Evolutionary conservation across 2,113 vertebrate genomes (phyloP).

Genomic region (Odocoileus hemionus): DNA sequence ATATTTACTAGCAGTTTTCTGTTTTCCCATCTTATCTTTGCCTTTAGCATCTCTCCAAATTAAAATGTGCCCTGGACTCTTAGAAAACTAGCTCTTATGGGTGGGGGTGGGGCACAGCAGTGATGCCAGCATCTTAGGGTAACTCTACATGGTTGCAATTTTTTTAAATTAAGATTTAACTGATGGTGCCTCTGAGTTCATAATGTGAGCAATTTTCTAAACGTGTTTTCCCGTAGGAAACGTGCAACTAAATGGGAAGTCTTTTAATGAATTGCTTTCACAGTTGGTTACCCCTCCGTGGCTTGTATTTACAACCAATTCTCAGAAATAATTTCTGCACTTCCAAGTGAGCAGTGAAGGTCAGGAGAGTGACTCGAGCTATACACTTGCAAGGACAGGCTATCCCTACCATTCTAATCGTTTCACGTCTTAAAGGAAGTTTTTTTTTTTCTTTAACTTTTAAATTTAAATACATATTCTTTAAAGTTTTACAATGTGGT

Average conservation of each 20-base stretch:
- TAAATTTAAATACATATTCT: neutral
- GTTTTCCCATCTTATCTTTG: neutral
- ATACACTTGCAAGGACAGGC: neutral
- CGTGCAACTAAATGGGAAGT: neutral
- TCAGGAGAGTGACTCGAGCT: neutral
- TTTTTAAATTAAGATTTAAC: neutral
- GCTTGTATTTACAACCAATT: conserved; percentile 1
- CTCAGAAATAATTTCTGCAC: neutral
- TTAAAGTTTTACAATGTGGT: neutral
- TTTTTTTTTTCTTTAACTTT: neutral
- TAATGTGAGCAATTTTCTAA: conserved; percentile 7
- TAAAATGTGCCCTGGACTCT: neutral
- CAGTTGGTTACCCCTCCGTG: neutral
- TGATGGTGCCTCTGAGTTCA: neutral
- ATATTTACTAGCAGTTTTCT: neutral
- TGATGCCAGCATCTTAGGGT: neutral
- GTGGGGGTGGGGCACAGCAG: accelerated
- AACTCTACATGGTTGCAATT: neutral
- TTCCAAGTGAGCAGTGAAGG: neutral
- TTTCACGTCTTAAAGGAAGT: neutral
- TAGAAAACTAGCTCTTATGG: neutral
- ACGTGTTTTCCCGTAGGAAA: neutral
- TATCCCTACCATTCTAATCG: neutral
- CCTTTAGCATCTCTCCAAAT: neutral
- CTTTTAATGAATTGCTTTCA: conserved; percentile 25